Evolutionary conservation across 2,113 vertebrate species (phyloP).

Genomic region (Anolis carolinensis): DNA sequence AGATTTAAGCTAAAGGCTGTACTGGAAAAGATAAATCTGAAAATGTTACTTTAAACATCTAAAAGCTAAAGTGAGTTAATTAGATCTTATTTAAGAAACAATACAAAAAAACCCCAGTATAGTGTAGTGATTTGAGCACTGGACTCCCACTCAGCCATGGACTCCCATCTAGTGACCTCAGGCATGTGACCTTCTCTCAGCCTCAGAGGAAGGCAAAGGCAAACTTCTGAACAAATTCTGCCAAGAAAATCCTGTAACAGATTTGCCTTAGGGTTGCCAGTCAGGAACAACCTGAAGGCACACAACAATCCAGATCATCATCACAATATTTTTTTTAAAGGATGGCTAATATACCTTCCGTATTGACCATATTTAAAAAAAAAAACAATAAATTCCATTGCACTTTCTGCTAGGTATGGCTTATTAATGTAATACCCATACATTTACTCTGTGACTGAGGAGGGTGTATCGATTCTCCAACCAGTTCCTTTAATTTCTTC

Average conservation of each 20-base stretch:
- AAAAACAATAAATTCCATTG: not conserved
- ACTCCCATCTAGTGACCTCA: too few relatives aligned
- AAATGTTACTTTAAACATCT: not conserved
- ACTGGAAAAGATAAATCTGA: not conserved
- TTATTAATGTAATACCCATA: constrained; percentile 54
- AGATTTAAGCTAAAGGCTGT: not conserved
- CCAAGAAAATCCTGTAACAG: too few relatives aligned
- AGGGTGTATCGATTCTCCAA: constrained; percentile 60
- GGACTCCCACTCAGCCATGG: too few relatives aligned
- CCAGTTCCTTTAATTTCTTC: constrained; percentile 81
- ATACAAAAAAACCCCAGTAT: not conserved
- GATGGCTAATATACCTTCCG: not conserved
- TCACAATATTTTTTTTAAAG: not conserved
- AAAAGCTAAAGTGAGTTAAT: not conserved
- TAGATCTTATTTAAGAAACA: accelerated
- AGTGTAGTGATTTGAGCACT: too few relatives aligned
- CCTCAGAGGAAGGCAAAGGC: too few relatives aligned
- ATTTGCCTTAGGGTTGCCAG: too few relatives aligned
- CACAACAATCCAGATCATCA: not conserved
- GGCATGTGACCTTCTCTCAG: too few relatives aligned
- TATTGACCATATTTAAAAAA: not conserved
- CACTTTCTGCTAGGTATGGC: not conserved
- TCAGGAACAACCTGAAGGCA: too few relatives aligned
- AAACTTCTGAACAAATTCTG: too few relatives aligned
- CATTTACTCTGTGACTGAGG: constrained; percentile 50